Conservation (phyloP, 2,888 invertebrate species). For the Pseudoips prasinana region DNA sequence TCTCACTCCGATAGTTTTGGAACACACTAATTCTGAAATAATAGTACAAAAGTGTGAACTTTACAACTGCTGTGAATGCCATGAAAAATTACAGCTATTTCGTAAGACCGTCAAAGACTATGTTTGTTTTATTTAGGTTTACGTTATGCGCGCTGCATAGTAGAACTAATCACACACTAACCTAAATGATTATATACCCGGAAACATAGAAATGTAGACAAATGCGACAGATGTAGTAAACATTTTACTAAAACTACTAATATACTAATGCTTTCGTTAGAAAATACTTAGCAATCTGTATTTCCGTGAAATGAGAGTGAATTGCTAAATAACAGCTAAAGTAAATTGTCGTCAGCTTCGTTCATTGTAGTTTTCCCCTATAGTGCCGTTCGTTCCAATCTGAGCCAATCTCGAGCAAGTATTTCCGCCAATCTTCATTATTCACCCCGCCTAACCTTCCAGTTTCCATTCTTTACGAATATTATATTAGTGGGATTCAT, state of each 20-base stretch:
- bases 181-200: slow-evolving; percentile 9
- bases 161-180: slow-evolving; percentile 4
- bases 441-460: slow-evolving; percentile 1
- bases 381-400: slow-evolving; percentile 23
- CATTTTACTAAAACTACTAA: slow-evolving; percentile 4
- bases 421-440: slow-evolving; percentile 32
- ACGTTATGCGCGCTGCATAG: too few species aligned
- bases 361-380: slow-evolving; percentile 15
- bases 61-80: slow-evolving; percentile 4
- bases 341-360: not conserved
- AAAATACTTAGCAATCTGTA: not conserved
- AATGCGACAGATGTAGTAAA: slow-evolving; percentile 12
- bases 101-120: slow-evolving; percentile 6
- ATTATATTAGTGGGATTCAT: slow-evolving; percentile 6
- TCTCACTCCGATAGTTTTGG: slow-evolving; percentile 28
- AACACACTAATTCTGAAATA: slow-evolving; percentile 24
- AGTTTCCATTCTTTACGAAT: slow-evolving; percentile 12
- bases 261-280: not conserved
- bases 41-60: slow-evolving; percentile 11
- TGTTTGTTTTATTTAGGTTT: not conserved
- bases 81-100: slow-evolving; percentile 11
- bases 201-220: slow-evolving; percentile 12
- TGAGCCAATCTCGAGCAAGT: slow-evolving; percentile 20
- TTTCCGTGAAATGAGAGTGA: not conserved
- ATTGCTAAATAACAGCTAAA: not conserved